A percentile compares a stretch with the other conserved stretches of the same genome.
These are phyloP conservation scores for Orestias chungarensis DNA, from an alignment of 2,797 vertebrate genomes.

Conservation along the genomic window DNA sequence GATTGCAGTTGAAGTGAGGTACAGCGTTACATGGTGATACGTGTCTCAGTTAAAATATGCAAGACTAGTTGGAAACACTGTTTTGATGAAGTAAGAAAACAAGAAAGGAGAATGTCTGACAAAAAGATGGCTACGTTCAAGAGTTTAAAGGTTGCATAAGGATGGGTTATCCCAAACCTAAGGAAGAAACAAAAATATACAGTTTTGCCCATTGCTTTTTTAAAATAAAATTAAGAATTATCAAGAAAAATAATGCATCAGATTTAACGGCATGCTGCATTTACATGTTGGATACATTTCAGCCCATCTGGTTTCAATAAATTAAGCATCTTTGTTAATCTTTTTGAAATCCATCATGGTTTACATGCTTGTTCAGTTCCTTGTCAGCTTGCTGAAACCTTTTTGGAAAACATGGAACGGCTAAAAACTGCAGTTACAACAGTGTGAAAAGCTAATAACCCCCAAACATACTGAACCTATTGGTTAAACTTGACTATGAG, in stretches of 20 bases:
- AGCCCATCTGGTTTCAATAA: not conserved
- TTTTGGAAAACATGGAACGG: not conserved
- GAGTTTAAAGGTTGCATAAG: slow-evolving; percentile 45
- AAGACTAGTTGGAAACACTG: slow-evolving; percentile 66
- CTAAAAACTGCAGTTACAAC: not conserved
- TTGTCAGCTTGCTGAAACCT: not conserved
- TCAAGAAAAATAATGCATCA: not conserved
- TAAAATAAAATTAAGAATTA: not conserved
- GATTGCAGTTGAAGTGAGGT: slow-evolving; percentile 48
- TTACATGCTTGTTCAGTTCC: not conserved
- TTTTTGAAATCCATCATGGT: not conserved
- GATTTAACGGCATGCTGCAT: not conserved
- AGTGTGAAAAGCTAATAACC: not conserved
- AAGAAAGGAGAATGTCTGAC: slow-evolving; percentile 30
- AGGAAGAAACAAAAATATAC: not conserved
- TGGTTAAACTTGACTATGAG: not conserved
- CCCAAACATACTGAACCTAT: not conserved
- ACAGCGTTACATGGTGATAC: slow-evolving; percentile 48
- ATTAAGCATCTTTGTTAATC: too few species aligned
- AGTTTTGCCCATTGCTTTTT: not conserved
- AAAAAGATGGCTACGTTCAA: slow-evolving; percentile 47
- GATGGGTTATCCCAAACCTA: slow-evolving; percentile 17
- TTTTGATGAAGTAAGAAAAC: slow-evolving; percentile 66
- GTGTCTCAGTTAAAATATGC: slow-evolving; percentile 72
- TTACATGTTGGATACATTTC: not conserved